Percentiles rank a stretch among this genome's conserved stretches.
phyloP scores from a whole-genome alignment of 2,888 invertebrate species.

The Bhutanitis thaidina region DNA sequence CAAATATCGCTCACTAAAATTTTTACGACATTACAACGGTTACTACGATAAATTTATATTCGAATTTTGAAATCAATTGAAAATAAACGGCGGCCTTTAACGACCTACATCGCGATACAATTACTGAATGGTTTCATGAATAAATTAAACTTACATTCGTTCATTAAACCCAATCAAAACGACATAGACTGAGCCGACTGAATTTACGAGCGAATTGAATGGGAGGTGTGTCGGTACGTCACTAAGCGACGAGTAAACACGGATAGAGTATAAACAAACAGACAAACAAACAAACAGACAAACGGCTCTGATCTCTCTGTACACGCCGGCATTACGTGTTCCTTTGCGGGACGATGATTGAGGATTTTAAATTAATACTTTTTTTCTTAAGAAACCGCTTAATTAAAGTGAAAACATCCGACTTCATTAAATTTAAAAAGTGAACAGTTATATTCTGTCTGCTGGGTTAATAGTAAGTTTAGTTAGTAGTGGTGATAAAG shows the following conservation, averaged over 20 bases:
- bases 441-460: too few species aligned
- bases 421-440: too few species aligned
- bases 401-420: too few species aligned
- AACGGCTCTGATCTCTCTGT: conserved; percentile 44
- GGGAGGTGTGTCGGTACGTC: conserved; percentile 25
- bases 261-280: conserved; percentile 36
- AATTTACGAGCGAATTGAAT: conserved; percentile 22
- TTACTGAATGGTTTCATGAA: conserved; percentile 13
- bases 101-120: conserved; percentile 7
- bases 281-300: conserved; percentile 44
- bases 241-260: conserved; percentile 44
- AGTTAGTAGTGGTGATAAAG: too few species aligned
- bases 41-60: conserved; percentile 7
- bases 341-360: conserved; percentile 24
- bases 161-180: conserved; percentile 22
- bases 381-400: not conserved
- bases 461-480: too few species aligned
- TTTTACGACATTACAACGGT: not conserved
- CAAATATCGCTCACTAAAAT: too few species aligned
- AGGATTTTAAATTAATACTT: conserved; percentile 19
- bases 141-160: conserved; percentile 19
- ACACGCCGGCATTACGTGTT: conserved; percentile 27
- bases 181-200: conserved; percentile 9
- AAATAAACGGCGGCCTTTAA: conserved; percentile 15
- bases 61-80: conserved; percentile 13